A percentile compares a stretch with the other conserved stretches of the same genome.
Conservation (phyloP, 2,888 invertebrate species). For the Piscicola geometra region DNA sequence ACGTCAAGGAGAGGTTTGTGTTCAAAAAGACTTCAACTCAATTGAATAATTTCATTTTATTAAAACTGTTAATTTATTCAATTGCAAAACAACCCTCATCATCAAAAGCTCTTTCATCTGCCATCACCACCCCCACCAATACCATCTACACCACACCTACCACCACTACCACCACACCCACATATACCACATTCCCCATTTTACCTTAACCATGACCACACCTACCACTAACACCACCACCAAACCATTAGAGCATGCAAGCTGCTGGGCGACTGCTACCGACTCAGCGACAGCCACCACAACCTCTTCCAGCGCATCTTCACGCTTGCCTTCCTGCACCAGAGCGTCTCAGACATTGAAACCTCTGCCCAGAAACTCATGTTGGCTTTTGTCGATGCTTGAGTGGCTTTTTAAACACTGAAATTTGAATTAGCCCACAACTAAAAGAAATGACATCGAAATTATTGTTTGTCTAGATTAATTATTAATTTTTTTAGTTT, state of each 20-base stretch:
- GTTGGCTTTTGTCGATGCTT: conserved; percentile 27
- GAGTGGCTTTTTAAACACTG: no score
- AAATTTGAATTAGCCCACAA: no score
- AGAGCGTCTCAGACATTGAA: conserved; percentile 52
- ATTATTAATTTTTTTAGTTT: background rate
- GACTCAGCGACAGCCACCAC: conserved; percentile 50
- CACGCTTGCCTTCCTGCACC: conserved; percentile 56
- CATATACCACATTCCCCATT: background rate
- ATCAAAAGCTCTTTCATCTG: no score
- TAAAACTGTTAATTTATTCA: no score
- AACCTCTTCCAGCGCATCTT: conserved; percentile 56
- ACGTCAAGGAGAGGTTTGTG: background rate
- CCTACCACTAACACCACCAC: background rate
- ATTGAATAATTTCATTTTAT: background rate
- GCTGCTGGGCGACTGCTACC: conserved; percentile 54
- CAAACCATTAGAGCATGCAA: conserved; percentile 46
- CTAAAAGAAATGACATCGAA: no score
- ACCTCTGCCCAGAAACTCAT: conserved; percentile 38
- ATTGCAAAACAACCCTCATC: no score
- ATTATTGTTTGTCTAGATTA: no score
- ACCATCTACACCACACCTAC: no score
- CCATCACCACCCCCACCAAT: no score
- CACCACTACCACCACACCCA: no score
- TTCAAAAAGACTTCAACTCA: background rate
- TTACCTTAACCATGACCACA: background rate